These are phyloP conservation scores for Dasypogon diadema DNA, from an alignment of 2,888 invertebrate genomes.

Conservation along the genomic window DNA sequence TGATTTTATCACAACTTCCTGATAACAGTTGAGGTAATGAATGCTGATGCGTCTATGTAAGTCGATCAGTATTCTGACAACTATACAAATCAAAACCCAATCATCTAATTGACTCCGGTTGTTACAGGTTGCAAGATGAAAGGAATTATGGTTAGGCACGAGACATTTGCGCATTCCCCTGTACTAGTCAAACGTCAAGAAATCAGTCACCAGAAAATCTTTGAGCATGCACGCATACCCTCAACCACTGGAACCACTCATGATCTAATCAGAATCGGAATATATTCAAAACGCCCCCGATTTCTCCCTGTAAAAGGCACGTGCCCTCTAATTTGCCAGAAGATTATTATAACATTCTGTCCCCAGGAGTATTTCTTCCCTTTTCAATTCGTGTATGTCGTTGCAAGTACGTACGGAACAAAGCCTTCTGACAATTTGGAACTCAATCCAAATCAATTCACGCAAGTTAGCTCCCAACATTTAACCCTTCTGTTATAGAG, in stretches of 20 bases:
- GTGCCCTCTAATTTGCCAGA: slow-evolving; percentile 52
- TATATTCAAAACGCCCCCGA: slow-evolving; percentile 50
- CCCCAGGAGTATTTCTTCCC: slow-evolving; percentile 41
- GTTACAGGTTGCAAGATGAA: slow-evolving; percentile 15
- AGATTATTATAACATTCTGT: slow-evolving; percentile 49
- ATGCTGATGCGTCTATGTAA: no score
- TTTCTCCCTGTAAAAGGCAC: slow-evolving; percentile 39
- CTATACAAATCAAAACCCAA: slow-evolving; percentile 35
- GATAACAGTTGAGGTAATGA: no score
- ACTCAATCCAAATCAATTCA: slow-evolving; percentile 44
- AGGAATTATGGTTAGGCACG: slow-evolving; percentile 46
- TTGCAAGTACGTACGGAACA: slow-evolving; percentile 19
- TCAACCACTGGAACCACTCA: slow-evolving; percentile 50
- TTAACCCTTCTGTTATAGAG: slow-evolving; percentile 27
- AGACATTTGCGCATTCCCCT: slow-evolving; percentile 30
- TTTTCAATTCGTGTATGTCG: slow-evolving; percentile 4
- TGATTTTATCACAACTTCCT: not conserved
- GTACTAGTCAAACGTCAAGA: slow-evolving; percentile 24
- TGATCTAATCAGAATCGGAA: slow-evolving; percentile 51
- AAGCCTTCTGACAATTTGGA: not conserved
- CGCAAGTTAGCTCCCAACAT: slow-evolving; percentile 28
- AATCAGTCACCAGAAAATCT: slow-evolving; percentile 54
- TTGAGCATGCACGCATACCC: slow-evolving; percentile 49
- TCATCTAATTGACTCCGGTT: slow-evolving; percentile 43
- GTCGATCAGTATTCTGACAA: no score